Evolutionary conservation across 2,113 vertebrate genomes (phyloP).

Genomic region (Cinclus cinclus): DNA sequence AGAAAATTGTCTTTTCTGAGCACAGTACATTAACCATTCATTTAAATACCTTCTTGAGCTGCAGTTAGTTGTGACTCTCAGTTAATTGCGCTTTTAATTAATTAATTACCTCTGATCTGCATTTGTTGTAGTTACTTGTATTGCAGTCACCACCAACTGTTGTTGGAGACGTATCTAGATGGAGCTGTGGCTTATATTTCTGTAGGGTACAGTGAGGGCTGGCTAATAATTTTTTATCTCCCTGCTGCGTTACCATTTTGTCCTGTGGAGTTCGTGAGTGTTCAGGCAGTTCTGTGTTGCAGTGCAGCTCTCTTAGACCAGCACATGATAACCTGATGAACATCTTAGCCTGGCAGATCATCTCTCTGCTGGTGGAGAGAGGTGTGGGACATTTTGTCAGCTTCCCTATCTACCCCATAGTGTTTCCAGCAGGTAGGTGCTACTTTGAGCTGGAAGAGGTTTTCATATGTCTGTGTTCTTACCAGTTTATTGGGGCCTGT

Average conservation of each 20-base stretch:
- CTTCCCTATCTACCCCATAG: not conserved
- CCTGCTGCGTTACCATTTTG: not conserved
- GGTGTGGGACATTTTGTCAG: not conserved
- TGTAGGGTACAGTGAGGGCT: not conserved
- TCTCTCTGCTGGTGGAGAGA: not conserved
- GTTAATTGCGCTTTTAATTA: constrained; percentile 5
- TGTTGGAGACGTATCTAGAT: not conserved
- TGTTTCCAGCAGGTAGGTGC: not conserved
- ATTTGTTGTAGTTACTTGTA: not conserved
- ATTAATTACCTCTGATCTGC: not conserved
- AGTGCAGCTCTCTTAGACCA: not conserved
- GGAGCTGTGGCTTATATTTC: not conserved
- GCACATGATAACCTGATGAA: not conserved
- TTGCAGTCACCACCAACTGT: not conserved
- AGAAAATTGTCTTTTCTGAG: not conserved
- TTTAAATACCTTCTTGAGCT: not conserved
- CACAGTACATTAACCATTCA: not conserved
- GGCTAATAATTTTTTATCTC: not conserved
- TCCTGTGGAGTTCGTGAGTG: not conserved
- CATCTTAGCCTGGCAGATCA: not conserved
- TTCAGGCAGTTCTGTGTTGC: not conserved
- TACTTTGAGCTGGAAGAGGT: not conserved
- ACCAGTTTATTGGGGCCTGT: not conserved
- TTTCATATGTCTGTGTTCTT: not conserved
- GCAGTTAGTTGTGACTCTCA: not conserved